Evolutionary conservation across 2,113 vertebrate species (phyloP).

Genomic region (Forbesichthys papilliferus): DNA sequence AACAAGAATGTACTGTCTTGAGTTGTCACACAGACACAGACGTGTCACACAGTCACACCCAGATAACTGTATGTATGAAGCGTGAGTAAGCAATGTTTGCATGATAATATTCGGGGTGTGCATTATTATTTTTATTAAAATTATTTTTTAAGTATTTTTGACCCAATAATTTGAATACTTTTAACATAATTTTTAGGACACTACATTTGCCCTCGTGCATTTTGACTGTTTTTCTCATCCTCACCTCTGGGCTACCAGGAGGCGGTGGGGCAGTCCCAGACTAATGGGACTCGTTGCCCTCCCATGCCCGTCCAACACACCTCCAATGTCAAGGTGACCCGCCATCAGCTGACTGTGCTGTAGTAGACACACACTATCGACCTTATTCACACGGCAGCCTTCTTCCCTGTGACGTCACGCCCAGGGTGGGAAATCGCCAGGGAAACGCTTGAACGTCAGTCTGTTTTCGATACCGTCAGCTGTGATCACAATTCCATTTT

Average conservation of each 20-base stretch:
- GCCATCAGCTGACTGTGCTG: conserved; percentile 36
- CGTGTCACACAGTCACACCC: neutral
- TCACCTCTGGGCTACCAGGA: conserved; percentile 44
- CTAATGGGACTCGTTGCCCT: conserved; percentile 54
- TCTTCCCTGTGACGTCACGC: too few relatives aligned
- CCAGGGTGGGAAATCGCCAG: too few relatives aligned
- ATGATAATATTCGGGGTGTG: neutral
- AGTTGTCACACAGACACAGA: neutral
- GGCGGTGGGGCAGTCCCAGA: conserved; percentile 57
- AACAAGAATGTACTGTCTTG: neutral
- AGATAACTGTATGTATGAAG: neutral
- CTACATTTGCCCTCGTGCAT: neutral
- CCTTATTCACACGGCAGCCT: too few relatives aligned
- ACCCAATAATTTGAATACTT: neutral
- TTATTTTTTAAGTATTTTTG: conserved; percentile 1
- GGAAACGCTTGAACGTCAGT: too few relatives aligned
- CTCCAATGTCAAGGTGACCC: conserved; percentile 66
- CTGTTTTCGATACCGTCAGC: too few relatives aligned
- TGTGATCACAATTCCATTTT: too few relatives aligned
- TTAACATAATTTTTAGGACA: neutral
- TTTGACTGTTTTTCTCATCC: too few relatives aligned
- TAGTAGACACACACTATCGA: conserved; percentile 1
- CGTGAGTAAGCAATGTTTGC: neutral
- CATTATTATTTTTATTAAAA: neutral
- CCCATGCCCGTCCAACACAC: conserved; percentile 46